These are phyloP conservation scores for Oconnorella tubifera DNA, from an alignment of 2,888 invertebrate species.

Conservation along the genomic window DNA sequence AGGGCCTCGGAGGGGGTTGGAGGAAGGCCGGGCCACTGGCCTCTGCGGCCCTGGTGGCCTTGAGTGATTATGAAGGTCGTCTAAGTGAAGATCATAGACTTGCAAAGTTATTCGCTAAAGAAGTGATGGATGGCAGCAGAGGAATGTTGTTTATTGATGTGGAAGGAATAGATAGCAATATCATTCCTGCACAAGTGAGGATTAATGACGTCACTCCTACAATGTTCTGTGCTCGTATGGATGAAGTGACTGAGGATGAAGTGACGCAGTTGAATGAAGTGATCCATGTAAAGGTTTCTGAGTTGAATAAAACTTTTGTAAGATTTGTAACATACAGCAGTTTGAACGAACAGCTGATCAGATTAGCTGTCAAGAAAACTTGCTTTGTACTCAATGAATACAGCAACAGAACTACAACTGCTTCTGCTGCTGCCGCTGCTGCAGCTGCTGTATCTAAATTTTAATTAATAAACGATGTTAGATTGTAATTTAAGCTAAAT, in stretches of 20 bases:
- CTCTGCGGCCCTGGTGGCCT: constrained; percentile 78
- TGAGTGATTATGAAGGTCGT: constrained; percentile 69
- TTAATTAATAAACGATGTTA: too few species aligned
- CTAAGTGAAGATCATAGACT: constrained; percentile 70
- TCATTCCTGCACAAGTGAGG: constrained; percentile 26
- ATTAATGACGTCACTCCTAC: constrained; percentile 22
- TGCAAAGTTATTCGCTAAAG: constrained; percentile 27
- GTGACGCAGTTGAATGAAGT: not conserved
- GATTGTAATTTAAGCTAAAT: too few species aligned
- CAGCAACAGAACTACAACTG: not conserved
- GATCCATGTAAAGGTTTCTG: not conserved
- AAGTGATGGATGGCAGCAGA: constrained; percentile 13
- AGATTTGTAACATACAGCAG: not conserved
- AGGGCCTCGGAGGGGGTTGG: constrained; percentile 90
- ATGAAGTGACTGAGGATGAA: constrained; percentile 17
- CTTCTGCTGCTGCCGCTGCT: too few species aligned
- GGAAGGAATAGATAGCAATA: constrained; percentile 30
- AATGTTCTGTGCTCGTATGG: constrained; percentile 24
- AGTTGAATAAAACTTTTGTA: not conserved
- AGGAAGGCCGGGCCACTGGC: constrained; percentile 86
- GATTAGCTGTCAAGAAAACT: constrained; percentile 2
- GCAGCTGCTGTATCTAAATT: too few species aligned
- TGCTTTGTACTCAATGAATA: constrained; percentile 14
- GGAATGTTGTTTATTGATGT: constrained; percentile 25
- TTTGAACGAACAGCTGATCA: constrained; percentile 4